phyloP scores from a whole-genome alignment of 1,140 invertebrate species.

The Ceratina australensis region DNA sequence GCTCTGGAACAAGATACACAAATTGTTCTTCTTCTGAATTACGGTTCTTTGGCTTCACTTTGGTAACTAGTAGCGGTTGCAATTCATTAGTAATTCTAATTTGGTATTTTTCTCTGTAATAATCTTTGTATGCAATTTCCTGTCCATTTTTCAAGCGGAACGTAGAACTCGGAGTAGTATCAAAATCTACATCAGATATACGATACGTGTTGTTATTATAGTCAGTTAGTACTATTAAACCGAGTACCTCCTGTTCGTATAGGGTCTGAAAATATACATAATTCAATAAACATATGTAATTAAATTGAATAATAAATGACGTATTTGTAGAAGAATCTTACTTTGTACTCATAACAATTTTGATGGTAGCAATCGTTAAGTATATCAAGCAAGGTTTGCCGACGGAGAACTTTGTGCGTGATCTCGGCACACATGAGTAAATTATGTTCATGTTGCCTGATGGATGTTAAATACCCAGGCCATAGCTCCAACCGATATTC shows the following conservation, averaged over 20 bases:
- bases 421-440: conserved; percentile 88
- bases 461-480: conserved; percentile 90
- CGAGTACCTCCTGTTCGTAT: conserved; percentile 78
- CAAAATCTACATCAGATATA: conserved; percentile 91
- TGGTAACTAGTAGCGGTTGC: conserved; percentile 85
- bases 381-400: conserved; percentile 81
- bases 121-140: conserved; percentile 86
- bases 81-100: conserved; percentile 79
- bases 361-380: conserved; percentile 77
- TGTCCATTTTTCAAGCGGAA: conserved; percentile 84
- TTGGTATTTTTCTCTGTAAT: conserved; percentile 88
- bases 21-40: no score
- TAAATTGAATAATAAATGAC: not conserved
- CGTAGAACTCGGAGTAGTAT: conserved; percentile 83
- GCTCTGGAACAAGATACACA: conserved; percentile 83
- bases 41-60: conserved; percentile 82
- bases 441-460: conserved; percentile 87
- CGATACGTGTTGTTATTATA: conserved; percentile 89
- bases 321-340: conserved; percentile 5
- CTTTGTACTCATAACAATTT: not conserved
- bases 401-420: conserved; percentile 86
- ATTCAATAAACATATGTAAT: not conserved
- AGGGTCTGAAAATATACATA: conserved; percentile 66
- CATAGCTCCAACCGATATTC: conserved; percentile 83
- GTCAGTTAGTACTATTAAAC: conserved; percentile 82